Base-by-base conservation (phyloP, 1,140 invertebrate genomes). In the Conus betulinus region DNA sequence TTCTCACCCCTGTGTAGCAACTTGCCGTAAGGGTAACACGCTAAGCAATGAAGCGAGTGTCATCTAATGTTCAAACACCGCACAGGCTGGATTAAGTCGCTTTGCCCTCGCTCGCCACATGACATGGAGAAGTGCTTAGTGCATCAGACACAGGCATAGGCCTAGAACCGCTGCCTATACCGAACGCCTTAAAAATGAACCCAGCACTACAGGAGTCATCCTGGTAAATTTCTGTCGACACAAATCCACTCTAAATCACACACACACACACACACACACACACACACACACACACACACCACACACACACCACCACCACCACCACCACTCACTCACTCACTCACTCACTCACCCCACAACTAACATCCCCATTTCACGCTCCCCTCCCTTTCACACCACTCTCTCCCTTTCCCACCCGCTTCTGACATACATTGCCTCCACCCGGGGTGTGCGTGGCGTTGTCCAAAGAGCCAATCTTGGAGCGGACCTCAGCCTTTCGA, bases 381-480 rank as follows among this genome's bases (percentile, higher is more conserved):
- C 20, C 67, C 20, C 67, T 23, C 67, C 17, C 67, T n/a, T 74
- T 20, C 67, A 11, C 67, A 15, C 7, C 67, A 20, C 67, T n/a
- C n/a, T n/a, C 11, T 74, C 20, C 67, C 11, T 25, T 60, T 15
- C 57, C 57, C 4, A 60, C 57, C 57, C 57, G 15, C 57, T 11
- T 15, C 57, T 4, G 15, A 60, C 57, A 60, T 60, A 93, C 92
- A 90, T 94, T 96, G 79, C 98, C 98, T 74, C 98, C 98, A 27
- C 98, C 97, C 3, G 98, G 98, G 93, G 97, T 98, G 95, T 99
- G 98, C 79, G 97, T 97, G 0, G 98, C 96, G 94, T 99, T 99
- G 20, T 98, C 97, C 93, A 99, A 94, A 5, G 98, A 99, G 10
- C 98, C 98, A 91, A 99, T 98, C 96, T 99, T 99, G 25, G 98